Evolutionary conservation across 2,797 vertebrate genomes (phyloP).

Genomic region (Poecilia gillii): DNA sequence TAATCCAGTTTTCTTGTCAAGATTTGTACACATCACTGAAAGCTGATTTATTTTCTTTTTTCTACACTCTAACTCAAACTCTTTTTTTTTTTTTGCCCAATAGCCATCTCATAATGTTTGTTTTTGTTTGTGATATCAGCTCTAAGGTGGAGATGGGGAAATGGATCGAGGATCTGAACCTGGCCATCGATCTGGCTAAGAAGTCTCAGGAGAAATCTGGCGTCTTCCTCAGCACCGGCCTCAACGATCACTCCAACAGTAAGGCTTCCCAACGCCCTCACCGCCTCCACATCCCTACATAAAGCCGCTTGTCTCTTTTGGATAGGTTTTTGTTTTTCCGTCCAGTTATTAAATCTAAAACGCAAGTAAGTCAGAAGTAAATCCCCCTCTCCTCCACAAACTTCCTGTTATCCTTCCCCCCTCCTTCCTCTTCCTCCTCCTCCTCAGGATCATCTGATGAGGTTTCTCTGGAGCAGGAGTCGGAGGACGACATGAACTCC

Average conservation of each 20-base stretch:
- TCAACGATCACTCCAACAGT: conserved; percentile 84
- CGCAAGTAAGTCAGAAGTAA: conserved; percentile 16
- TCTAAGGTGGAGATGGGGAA: conserved; percentile 93
- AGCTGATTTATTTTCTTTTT: neutral
- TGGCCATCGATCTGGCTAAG: conserved; percentile 90
- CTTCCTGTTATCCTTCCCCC: conserved; percentile 36
- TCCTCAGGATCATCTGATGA: conserved; percentile 88
- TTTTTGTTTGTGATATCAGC: conserved; percentile 68
- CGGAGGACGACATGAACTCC: conserved; percentile 87
- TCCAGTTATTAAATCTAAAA: conserved; percentile 2
- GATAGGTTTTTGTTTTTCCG: neutral
- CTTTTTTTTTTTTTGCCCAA: neutral
- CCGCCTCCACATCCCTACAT: neutral
- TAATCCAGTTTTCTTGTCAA: neutral
- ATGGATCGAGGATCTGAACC: conserved; percentile 94
- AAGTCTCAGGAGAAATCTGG: conserved; percentile 81
- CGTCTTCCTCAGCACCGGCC: conserved; percentile 76
- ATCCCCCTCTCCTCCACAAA: conserved; percentile 44
- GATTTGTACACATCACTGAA: neutral
- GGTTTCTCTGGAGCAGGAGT: conserved; percentile 90
- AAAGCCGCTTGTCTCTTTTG: neutral
- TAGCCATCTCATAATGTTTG: too few species aligned
- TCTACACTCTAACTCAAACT: neutral
- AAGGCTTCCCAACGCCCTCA: conserved; percentile 63
- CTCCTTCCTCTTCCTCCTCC: conserved; percentile 5